Conservation (phyloP, 2,797 vertebrate species). For the Sebastes taczanowskii region DNA sequence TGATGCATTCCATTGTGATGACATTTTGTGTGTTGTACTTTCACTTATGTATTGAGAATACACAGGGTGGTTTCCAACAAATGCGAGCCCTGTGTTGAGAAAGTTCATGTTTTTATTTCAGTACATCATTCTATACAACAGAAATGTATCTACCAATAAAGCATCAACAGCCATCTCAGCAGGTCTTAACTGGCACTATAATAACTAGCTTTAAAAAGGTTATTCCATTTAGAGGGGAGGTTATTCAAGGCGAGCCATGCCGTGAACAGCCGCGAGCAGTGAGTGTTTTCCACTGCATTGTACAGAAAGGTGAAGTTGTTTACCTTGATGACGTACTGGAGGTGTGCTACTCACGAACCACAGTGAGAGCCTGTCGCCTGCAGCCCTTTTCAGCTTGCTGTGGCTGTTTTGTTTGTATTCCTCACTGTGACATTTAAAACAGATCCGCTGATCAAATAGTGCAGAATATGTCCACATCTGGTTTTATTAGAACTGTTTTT, state of each 20-base stretch:
- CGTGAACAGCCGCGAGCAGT: neutral
- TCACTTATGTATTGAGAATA: neutral
- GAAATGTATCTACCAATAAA: neutral
- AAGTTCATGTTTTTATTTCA: neutral
- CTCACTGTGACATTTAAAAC: neutral
- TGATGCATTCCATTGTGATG: constrained; percentile 25
- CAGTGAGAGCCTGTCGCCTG: neutral
- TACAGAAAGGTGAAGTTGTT: too few relatives aligned
- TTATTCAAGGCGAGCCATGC: neutral
- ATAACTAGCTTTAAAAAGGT: neutral
- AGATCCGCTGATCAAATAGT: neutral
- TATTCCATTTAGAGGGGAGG: neutral
- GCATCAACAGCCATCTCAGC: neutral
- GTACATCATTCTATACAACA: neutral
- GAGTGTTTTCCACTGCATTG: too few relatives aligned
- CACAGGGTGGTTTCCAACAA: neutral
- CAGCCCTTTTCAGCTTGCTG: neutral
- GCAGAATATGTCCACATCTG: neutral
- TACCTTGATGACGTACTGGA: neutral
- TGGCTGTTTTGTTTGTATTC: neutral
- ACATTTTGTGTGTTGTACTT: neutral
- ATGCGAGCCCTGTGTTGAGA: neutral
- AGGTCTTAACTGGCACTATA: neutral
- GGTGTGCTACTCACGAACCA: neutral
- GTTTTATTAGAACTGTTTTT: neutral